These are phyloP conservation scores for Arvicola amphibius DNA, from an alignment of 2,797 vertebrate genomes.

Conservation along the genomic window DNA sequence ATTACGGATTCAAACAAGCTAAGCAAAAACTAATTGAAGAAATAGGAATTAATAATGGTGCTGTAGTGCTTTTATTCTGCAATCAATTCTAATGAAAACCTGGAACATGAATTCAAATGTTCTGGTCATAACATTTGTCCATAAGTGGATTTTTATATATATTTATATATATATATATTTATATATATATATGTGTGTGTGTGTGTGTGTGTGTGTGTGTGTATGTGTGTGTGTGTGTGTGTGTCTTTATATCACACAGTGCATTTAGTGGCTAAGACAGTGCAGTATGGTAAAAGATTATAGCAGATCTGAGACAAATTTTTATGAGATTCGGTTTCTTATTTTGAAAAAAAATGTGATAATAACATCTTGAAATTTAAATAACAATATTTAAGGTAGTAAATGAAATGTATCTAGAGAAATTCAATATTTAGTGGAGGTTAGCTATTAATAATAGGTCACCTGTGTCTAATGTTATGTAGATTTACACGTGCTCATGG, in stretches of 20 bases:
- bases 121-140: not conserved
- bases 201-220: too few species aligned
- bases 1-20: conserved; percentile 50
- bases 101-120: not conserved
- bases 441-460: not conserved
- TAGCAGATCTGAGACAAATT: not conserved
- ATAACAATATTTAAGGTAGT: conserved; percentile 4
- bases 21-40: conserved; percentile 42
- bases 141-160: not conserved
- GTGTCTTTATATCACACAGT: not conserved
- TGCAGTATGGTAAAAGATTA: not conserved
- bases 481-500: not conserved
- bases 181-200: too few species aligned
- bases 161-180: too few species aligned
- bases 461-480: not conserved
- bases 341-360: not conserved
- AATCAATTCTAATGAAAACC: not conserved
- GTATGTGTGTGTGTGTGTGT: too few species aligned
- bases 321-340: conserved; percentile 22
- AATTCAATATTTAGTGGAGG: not conserved
- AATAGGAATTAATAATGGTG: conserved; percentile 41
- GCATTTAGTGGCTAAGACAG: not conserved
- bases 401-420: not conserved
- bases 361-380: not conserved
- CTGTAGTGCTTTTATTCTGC: not conserved